These are phyloP conservation scores for Atethmia centrago DNA, from an alignment of 2,888 invertebrate genomes.

Conservation along the genomic window DNA sequence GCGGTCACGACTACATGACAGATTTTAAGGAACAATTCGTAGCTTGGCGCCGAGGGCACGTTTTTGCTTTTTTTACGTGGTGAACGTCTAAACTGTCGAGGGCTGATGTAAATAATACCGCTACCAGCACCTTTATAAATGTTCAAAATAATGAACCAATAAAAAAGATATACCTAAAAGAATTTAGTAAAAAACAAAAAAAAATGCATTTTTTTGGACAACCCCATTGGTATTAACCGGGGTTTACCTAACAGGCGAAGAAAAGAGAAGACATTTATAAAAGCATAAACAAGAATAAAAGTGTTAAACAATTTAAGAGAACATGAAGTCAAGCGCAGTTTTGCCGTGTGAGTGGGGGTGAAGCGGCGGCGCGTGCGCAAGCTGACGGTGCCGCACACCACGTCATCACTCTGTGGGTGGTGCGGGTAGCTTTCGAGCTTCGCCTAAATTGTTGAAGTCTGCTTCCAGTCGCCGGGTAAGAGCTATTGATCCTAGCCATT, in stretches of 20 bases:
- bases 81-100: background rate
- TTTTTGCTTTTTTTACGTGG: too few species aligned
- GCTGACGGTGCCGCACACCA: conserved; percentile 43
- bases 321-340: conserved; percentile 44
- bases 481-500: background rate
- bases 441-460: background rate
- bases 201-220: too few species aligned
- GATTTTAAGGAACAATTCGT: too few species aligned
- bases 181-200: too few species aligned
- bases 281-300: conserved; percentile 5
- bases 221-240: too few species aligned
- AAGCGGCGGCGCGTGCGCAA: conserved; percentile 82
- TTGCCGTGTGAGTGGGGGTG: conserved; percentile 67
- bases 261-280: conserved; percentile 33
- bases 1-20: too few species aligned
- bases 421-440: background rate
- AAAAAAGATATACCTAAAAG: too few species aligned
- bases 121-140: conserved; percentile 8
- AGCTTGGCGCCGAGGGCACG: too few species aligned
- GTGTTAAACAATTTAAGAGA: conserved; percentile 5
- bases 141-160: background rate
- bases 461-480: background rate
- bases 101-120: background rate
- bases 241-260: background rate
- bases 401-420: background rate